Base-by-base conservation (phyloP, 2,113 vertebrate species). In the Laticauda laticaudata region DNA sequence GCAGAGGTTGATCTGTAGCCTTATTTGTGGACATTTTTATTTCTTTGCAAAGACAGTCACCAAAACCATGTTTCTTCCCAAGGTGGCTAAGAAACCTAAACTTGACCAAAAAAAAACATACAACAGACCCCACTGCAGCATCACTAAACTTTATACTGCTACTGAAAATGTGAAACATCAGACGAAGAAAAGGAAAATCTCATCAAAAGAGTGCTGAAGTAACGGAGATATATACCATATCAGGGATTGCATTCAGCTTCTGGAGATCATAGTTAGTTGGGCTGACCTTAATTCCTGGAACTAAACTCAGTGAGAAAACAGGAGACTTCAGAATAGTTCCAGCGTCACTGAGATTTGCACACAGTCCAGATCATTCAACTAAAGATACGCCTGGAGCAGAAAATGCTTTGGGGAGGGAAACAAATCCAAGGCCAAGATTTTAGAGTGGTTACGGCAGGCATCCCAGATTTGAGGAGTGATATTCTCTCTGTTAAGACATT, bases 1-100 rank as follows among this genome's bases (percentile, higher is more conserved):
- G 88, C 97, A 95, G 97, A 98, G 97, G 97, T 97, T 98, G 98
- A 98, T 97, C 97, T 98, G 97, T 98, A 98, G 99, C 99, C 98
- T 99, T 98, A 99, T 98, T 98, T 96, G 96, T 97, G 97, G 97
- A 98, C 95, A 96, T 97, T 97, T 90, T 97, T 97, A 96, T 97
- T 98, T 98, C 97, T 97, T 98, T 97, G 97, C 96, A 12, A 95
- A 97, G 95, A 97, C 90, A 98, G 97, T 96, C 95, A 95, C 93
- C 95, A 96, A 81, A 92, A 97, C 75, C 96, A 97, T 87, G 3
- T 97, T 97, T 97, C 98, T 98, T 97, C 97, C 96, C 97, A 94
- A 97, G 96, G 97, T 97, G 94, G 97, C 93, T 97, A 95, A 43
- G 96, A 97, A 96, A 95, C 94, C 95, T 24, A 86, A 96, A 97